phyloP scores from a whole-genome alignment of 2,113 vertebrate genomes.

The Pionites leucogaster region DNA sequence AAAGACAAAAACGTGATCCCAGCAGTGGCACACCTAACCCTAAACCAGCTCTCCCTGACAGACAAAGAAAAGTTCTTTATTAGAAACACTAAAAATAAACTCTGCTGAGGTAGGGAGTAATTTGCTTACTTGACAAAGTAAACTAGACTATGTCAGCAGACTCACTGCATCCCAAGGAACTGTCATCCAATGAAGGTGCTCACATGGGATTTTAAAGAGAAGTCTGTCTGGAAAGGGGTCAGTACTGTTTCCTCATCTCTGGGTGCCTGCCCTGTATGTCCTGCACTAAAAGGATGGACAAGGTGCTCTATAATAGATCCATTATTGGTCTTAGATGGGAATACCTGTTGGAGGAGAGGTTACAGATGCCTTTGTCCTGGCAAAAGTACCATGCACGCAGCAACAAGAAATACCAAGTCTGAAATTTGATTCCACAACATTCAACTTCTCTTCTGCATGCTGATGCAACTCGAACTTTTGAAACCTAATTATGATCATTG shows the following conservation, averaged over 20 bases:
- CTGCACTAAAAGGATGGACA: neutral
- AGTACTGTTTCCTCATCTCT: neutral
- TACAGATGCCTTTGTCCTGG: neutral
- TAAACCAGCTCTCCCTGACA: neutral
- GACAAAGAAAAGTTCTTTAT: neutral
- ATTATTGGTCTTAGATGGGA: neutral
- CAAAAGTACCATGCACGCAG: neutral
- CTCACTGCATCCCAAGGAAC: neutral
- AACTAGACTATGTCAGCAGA: neutral
- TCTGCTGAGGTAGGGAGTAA: neutral
- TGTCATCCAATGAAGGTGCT: neutral
- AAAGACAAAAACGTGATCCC: neutral
- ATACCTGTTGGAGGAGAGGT: neutral
- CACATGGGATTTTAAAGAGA: neutral
- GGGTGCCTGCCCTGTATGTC: fast-evolving
- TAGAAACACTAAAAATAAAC: neutral
- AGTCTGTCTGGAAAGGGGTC: neutral
- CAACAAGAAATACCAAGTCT: neutral
- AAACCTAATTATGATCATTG: slow-evolving; percentile 13
- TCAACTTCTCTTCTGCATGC: neutral
- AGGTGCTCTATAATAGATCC: neutral
- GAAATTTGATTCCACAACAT: neutral
- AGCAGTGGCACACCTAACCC: neutral
- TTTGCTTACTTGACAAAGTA: neutral
- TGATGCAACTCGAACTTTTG: neutral